phyloP scores from a whole-genome alignment of 1,140 invertebrate species.

The Lepidurus couesii region DNA sequence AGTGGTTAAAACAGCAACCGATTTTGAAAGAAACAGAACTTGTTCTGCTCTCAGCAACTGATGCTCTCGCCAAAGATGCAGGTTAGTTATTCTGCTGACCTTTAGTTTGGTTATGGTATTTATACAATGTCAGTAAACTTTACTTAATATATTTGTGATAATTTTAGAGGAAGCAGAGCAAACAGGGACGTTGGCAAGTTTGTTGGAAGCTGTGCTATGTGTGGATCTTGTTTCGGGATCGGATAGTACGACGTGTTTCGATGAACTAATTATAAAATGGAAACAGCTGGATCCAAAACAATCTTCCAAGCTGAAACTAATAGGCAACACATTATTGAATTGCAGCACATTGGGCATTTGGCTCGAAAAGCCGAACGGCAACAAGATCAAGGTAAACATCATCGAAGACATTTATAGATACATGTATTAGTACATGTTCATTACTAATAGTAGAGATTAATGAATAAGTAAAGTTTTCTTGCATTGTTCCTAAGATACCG shows the following conservation, averaged over 20 bases:
- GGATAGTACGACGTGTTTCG: neutral
- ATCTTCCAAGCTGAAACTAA: neutral
- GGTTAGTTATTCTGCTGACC: neutral
- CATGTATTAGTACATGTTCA: too few species aligned
- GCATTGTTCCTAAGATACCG: too few species aligned
- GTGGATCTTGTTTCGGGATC: conserved; percentile 10
- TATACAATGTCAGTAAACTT: neutral
- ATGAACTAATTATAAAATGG: neutral
- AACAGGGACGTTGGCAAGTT: neutral
- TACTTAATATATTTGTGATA: neutral
- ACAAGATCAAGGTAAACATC: neutral
- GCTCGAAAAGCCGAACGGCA: neutral
- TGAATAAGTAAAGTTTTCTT: too few species aligned
- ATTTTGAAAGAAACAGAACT: neutral
- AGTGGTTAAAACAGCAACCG: neutral
- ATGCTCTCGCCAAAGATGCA: neutral
- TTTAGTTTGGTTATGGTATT: too few species aligned
- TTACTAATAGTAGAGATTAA: too few species aligned
- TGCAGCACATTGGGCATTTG: conserved; percentile 7
- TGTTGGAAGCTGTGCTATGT: neutral
- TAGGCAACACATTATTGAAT: neutral
- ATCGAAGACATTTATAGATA: too few species aligned
- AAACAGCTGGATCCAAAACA: neutral
- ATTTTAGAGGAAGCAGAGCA: neutral
- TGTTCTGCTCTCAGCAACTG: neutral